A percentile compares a stretch with the other conserved stretches of the same genome.
Evolutionary conservation across 2,888 invertebrate genomes (phyloP).

Genomic region (Cremastinae sp.): DNA sequence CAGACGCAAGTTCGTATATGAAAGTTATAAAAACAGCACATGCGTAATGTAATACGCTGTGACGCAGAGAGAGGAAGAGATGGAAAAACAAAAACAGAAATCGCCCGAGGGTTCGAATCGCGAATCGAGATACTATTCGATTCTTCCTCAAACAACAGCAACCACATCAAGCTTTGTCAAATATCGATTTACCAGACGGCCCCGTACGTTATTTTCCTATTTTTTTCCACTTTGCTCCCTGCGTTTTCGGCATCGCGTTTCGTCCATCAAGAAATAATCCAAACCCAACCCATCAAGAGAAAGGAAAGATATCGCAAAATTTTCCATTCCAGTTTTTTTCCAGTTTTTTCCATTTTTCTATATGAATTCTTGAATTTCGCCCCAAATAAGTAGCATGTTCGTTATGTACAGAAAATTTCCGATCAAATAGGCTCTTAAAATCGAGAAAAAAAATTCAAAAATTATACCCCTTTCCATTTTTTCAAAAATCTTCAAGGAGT

Average conservation of each 20-base stretch:
- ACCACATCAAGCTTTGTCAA: conserved; percentile 57
- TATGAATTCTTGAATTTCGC: no score
- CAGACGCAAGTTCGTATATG: neutral
- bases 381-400: no score
- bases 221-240: conserved; percentile 22
- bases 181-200: conserved; percentile 59
- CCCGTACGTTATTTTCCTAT: conserved; percentile 40
- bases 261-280: neutral
- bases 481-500: no score
- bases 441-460: no score
- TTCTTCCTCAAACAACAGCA: conserved; percentile 10
- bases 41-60: conserved; percentile 23
- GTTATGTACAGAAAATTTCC: no score
- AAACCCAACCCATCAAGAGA: neutral
- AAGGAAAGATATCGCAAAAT: no score
- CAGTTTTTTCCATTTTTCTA: conserved; percentile 26
- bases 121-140: conserved; percentile 59
- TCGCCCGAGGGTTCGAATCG: conserved; percentile 39
- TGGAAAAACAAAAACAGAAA: conserved; percentile 35
- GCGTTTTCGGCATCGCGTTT: neutral
- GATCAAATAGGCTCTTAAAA: no score
- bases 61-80: conserved; percentile 43
- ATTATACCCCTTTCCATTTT: no score
- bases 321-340: no score
- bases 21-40: neutral